Evolutionary conservation across 2,797 vertebrate species (phyloP).

Genomic region (Ambastaia sidthimunki): DNA sequence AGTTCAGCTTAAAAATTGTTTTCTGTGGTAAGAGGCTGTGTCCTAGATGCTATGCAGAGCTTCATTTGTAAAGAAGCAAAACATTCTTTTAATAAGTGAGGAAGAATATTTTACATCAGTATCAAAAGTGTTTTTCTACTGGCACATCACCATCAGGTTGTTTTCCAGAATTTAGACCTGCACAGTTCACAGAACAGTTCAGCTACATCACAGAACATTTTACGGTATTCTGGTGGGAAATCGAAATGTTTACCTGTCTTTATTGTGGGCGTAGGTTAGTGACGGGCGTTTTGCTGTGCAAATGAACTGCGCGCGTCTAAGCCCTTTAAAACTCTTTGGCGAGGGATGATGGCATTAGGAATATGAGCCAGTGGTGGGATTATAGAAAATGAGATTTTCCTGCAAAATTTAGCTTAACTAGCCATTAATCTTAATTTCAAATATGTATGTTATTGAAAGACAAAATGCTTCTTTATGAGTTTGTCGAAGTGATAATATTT

Average conservation of each 20-base stretch:
- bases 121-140: background rate
- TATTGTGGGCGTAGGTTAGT: conserved; percentile 23
- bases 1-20: background rate
- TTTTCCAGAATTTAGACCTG: background rate
- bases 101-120: background rate
- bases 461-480: background rate
- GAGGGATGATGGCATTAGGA: conserved; percentile 14
- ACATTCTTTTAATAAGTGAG: background rate
- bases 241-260: background rate
- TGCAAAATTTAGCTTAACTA: conserved; percentile 25
- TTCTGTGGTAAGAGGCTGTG: background rate
- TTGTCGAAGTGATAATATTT: conserved; percentile 4
- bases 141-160: background rate
- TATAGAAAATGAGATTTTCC: conserved; percentile 21
- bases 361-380: conserved; percentile 16
- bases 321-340: conserved; percentile 5
- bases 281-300: conserved; percentile 14
- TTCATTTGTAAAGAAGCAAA: background rate
- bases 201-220: conserved; percentile 1
- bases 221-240: conserved; percentile 12
- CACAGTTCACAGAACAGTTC: background rate
- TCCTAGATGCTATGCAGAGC: background rate
- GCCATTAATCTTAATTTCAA: conserved; percentile 13
- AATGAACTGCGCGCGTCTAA: conserved; percentile 21
- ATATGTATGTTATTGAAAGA: conserved; percentile 19